Percentiles rank a stretch among this genome's conserved stretches.
Conservation (phyloP, 2,888 invertebrate species). For the Pristionchus mayeri region DNA sequence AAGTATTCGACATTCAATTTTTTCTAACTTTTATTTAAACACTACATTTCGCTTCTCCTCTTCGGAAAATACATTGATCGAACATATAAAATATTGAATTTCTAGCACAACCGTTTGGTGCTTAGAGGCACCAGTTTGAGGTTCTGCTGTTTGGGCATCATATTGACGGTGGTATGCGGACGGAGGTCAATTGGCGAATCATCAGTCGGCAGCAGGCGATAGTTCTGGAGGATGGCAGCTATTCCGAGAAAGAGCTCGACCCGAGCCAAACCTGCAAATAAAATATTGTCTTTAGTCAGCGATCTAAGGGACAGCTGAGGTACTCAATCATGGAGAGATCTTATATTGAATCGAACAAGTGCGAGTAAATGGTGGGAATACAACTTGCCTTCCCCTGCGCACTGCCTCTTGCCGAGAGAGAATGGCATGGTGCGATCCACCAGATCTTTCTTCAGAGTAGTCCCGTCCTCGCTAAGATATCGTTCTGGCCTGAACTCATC, state of each 20-base stretch:
- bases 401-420: not conserved
- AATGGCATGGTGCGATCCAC: not conserved
- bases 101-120: too few relatives aligned
- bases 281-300: too few relatives aligned
- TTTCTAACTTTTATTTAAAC: not conserved
- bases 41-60: not conserved
- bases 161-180: not conserved
- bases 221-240: not conserved
- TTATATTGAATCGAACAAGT: too few relatives aligned
- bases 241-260: not conserved
- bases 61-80: not conserved
- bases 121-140: conserved; percentile 10
- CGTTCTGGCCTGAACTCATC: not conserved
- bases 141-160: conserved; percentile 1
- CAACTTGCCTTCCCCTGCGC: not conserved
- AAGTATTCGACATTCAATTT: too few relatives aligned
- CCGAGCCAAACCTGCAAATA: conserved; percentile 5
- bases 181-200: not conserved
- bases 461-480: conserved; percentile 4
- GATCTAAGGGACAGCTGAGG: too few relatives aligned
- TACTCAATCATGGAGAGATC: too few relatives aligned
- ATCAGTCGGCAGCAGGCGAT: not conserved
- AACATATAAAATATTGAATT: not conserved
- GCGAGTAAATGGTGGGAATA: not conserved
- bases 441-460: not conserved